phyloP scores from a whole-genome alignment of 2,888 invertebrate species.

The Meganola albula region DNA sequence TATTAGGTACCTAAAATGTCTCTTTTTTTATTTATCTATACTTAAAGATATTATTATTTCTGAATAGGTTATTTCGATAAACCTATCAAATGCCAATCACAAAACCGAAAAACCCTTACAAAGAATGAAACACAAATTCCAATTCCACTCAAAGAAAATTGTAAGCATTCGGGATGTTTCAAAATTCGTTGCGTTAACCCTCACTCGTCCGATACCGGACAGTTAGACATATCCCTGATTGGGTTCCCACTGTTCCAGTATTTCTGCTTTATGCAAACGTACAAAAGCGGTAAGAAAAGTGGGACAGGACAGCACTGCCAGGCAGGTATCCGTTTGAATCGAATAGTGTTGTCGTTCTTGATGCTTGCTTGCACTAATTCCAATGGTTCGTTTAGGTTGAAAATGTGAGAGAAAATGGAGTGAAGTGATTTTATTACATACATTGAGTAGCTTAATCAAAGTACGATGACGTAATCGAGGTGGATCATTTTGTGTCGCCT shows the following conservation, averaged over 20 bases:
- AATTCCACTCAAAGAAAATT: slow-evolving; percentile 15
- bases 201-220: slow-evolving; percentile 33
- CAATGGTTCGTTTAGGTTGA: slow-evolving; percentile 28
- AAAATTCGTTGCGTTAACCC: slow-evolving; percentile 29
- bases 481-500: too few relatives aligned
- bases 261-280: slow-evolving; percentile 40
- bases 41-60: too few relatives aligned
- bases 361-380: slow-evolving; percentile 36
- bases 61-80: too few relatives aligned
- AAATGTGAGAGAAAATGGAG: too few relatives aligned
- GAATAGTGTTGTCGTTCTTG: slow-evolving; percentile 49
- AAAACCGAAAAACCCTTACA: too few relatives aligned
- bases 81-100: too few relatives aligned
- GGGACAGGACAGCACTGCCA: slow-evolving; percentile 35
- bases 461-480: too few relatives aligned
- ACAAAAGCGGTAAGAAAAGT: slow-evolving; percentile 47
- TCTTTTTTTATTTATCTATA: too few relatives aligned
- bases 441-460: too few relatives aligned
- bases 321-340: slow-evolving; percentile 41
- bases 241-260: slow-evolving; percentile 48
- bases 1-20: too few relatives aligned
- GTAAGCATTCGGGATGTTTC: slow-evolving; percentile 22
- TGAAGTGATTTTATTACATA: too few relatives aligned
- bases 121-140: too few relatives aligned
- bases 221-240: slow-evolving; percentile 55